Conservation (phyloP, 2,888 invertebrate species). For the Cephus rjabovi region DNA sequence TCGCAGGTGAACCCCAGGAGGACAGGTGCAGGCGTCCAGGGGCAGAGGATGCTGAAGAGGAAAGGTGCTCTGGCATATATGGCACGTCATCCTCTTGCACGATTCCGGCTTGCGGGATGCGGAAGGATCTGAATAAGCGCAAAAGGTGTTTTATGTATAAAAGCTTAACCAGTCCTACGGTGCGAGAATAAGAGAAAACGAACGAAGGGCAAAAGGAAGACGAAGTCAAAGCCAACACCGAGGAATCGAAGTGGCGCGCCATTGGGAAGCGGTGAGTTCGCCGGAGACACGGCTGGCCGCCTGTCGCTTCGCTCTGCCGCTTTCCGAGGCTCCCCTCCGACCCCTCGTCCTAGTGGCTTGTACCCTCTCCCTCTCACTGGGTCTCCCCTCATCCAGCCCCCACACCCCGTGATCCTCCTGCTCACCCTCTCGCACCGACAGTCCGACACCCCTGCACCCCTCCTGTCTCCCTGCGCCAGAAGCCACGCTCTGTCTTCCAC, state of each 20-base stretch:
- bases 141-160: background rate
- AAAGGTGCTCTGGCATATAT: background rate
- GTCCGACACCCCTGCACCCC: background rate
- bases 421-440: background rate
- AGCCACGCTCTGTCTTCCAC: constrained; percentile 12
- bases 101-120: background rate
- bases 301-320: constrained; percentile 60
- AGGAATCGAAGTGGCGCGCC: constrained; percentile 8
- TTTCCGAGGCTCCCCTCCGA: constrained; percentile 41
- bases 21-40: background rate
- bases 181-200: background rate
- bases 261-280: constrained; percentile 32
- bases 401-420: constrained; percentile 9
- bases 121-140: background rate
- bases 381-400: constrained; percentile 23
- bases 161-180: constrained; percentile 5
- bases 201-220: constrained; percentile 9
- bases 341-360: background rate
- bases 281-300: constrained; percentile 62
- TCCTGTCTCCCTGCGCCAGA: constrained; percentile 17
- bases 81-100: background rate
- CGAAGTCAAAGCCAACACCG: constrained; percentile 30
- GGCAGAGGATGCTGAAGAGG: background rate
- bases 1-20: constrained; percentile 48
- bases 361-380: constrained; percentile 23